Evolutionary conservation across 2,888 invertebrate species (phyloP).

Genomic region (Nasonovia ribisnigri): DNA sequence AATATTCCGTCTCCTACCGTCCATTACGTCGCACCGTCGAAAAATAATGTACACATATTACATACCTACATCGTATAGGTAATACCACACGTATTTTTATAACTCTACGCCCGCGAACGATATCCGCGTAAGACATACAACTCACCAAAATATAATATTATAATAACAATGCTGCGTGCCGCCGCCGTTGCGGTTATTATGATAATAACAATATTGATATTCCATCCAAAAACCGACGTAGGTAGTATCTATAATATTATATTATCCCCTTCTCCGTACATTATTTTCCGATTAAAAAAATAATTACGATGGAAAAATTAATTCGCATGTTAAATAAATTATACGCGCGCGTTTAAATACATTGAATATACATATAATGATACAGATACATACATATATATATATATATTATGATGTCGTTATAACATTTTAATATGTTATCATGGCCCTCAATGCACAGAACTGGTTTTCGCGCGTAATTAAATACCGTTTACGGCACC

Average conservation of each 20-base stretch:
- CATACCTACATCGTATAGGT: not conserved
- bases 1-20: not conserved
- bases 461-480: slow-evolving; percentile 60
- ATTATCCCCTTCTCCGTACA: not conserved
- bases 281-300: slow-evolving; percentile 1
- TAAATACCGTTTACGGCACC: slow-evolving; percentile 54
- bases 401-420: not conserved
- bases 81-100: slow-evolving; percentile 11
- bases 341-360: not conserved
- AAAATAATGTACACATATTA: not conserved
- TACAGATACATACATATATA: not conserved
- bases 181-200: not conserved
- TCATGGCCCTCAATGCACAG: not conserved
- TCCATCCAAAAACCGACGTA: not conserved
- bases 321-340: not conserved
- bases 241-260: not conserved
- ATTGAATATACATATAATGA: not conserved
- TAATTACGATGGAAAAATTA: not conserved
- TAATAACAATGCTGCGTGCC: not conserved
- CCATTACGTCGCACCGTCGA: not conserved
- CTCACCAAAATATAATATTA: not conserved
- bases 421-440: not conserved
- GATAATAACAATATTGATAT: not conserved
- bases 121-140: not conserved
- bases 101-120: not conserved